phyloP scores from a whole-genome alignment of 2,113 vertebrate genomes.

The Eolophus roseicapilla region DNA sequence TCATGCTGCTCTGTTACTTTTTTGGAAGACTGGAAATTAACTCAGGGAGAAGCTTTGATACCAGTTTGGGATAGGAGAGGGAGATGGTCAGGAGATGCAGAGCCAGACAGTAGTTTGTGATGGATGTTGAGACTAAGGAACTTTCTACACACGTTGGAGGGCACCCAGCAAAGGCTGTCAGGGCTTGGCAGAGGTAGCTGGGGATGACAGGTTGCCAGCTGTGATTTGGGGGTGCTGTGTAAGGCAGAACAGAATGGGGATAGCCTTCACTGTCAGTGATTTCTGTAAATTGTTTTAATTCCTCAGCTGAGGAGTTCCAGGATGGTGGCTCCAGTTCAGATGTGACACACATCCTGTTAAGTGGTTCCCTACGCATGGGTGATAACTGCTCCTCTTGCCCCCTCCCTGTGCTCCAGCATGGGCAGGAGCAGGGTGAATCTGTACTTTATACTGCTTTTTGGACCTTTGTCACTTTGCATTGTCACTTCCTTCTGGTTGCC shows the following conservation, averaged over 20 bases:
- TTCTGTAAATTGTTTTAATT: not conserved
- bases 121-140: not conserved
- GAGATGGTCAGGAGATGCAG: not conserved
- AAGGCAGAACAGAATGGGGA: not conserved
- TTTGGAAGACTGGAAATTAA: not conserved
- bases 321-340: accelerated
- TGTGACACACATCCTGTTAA: not conserved
- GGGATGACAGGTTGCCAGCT: not conserved
- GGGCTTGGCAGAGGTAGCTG: not conserved
- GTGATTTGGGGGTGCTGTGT: not conserved
- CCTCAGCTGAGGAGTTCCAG: not conserved
- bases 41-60: not conserved
- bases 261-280: not conserved
- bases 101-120: not conserved
- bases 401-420: not conserved
- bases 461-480: not conserved
- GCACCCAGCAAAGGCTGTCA: not conserved
- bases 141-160: accelerated
- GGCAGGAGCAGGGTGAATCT: not conserved
- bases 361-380: accelerated
- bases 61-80: not conserved
- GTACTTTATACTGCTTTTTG: not conserved
- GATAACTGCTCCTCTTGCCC: not conserved
- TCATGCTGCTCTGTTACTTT: not conserved
- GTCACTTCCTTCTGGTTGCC: not conserved